Evolutionary conservation across 2,113 vertebrate species (phyloP).

Genomic region (Myxocyprinus asiaticus): DNA sequence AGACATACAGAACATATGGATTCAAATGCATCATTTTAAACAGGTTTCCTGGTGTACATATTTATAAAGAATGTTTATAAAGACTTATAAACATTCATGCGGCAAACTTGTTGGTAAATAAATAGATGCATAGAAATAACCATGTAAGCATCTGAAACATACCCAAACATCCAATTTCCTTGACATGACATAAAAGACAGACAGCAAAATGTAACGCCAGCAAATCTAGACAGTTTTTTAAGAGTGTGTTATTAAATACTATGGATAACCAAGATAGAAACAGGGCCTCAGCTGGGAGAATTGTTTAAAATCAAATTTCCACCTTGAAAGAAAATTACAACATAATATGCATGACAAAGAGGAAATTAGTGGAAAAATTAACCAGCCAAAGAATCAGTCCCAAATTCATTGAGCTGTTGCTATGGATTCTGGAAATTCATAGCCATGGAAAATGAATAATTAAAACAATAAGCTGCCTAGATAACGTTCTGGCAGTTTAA

Average conservation of each 20-base stretch:
- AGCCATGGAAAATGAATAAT: slow-evolving; percentile 34
- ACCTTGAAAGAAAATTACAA: slow-evolving; percentile 47
- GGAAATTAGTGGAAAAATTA: slow-evolving; percentile 23
- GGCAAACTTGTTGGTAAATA: not conserved
- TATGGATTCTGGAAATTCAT: slow-evolving; percentile 1
- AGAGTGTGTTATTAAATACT: slow-evolving; percentile 50
- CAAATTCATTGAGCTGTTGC: slow-evolving; percentile 2
- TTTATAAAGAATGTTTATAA: not conserved
- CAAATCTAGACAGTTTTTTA: slow-evolving; percentile 38
- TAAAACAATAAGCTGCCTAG: slow-evolving; percentile 28
- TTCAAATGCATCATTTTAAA: no score
- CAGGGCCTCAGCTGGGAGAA: slow-evolving; percentile 29
- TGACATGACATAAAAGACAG: not conserved
- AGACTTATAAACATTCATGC: not conserved
- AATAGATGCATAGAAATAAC: not conserved
- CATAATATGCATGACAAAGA: slow-evolving; percentile 48
- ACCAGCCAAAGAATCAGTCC: not conserved
- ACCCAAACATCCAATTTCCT: slow-evolving; percentile 30
- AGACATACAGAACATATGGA: no score
- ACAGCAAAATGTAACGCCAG: slow-evolving; percentile 34
- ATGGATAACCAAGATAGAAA: slow-evolving; percentile 26
- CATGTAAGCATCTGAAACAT: not conserved
- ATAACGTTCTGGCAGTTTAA: slow-evolving; percentile 9
- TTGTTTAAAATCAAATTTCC: slow-evolving; percentile 44
- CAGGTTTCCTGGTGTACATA: not conserved